Conservation (phyloP, 2,113 vertebrate genomes). For the Pholis gunnellus region DNA sequence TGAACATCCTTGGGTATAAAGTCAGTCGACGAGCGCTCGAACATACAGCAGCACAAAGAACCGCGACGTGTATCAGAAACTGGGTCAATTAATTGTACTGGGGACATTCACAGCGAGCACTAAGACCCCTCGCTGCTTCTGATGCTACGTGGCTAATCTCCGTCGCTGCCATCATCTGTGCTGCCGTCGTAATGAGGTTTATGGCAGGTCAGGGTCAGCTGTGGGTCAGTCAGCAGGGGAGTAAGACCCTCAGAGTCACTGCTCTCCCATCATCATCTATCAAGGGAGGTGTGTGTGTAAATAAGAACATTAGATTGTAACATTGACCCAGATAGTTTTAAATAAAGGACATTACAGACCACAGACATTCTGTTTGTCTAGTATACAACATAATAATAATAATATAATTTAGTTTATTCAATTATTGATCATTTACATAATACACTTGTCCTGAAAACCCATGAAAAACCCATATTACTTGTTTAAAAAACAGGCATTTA, state of each 20-base stretch:
- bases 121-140: slow-evolving; percentile 50
- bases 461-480: neutral
- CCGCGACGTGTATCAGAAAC: slow-evolving; percentile 29
- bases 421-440: neutral
- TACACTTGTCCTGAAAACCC: neutral
- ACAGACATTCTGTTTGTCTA: neutral
- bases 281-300: neutral
- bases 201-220: slow-evolving; percentile 59
- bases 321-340: neutral
- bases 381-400: neutral
- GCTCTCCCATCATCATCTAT: slow-evolving; percentile 21
- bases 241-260: slow-evolving; percentile 35
- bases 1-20: neutral
- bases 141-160: slow-evolving; percentile 43
- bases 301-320: neutral
- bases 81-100: slow-evolving; percentile 58
- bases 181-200: slow-evolving; percentile 48
- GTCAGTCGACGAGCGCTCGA: neutral
- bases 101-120: slow-evolving; percentile 48
- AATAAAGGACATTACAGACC: neutral
- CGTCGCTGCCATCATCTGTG: slow-evolving; percentile 56
- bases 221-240: slow-evolving; percentile 66
- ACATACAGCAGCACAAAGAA: neutral
- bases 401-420: neutral
- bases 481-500: neutral